These are phyloP conservation scores for Cossypha niveicapilla DNA, from an alignment of 2,797 vertebrate species.

Conservation along the genomic window DNA sequence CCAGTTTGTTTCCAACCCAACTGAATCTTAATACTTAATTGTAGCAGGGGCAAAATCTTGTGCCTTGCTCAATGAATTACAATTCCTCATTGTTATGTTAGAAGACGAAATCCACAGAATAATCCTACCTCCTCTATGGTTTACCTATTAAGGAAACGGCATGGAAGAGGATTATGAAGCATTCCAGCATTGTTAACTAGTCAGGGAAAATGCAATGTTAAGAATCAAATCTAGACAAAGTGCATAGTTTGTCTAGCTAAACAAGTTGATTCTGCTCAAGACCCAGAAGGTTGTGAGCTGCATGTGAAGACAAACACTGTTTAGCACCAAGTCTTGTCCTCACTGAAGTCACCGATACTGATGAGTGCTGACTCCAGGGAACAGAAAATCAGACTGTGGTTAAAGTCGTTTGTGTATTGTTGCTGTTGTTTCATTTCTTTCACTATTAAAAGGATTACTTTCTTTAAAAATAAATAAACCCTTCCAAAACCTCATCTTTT, in stretches of 20 bases:
- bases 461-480: background rate
- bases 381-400: background rate
- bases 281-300: background rate
- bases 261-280: background rate
- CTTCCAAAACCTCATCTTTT: background rate
- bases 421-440: background rate
- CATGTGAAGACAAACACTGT: background rate
- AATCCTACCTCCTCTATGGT: conserved; percentile 78
- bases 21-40: background rate
- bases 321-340: background rate
- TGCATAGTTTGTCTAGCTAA: background rate
- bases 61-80: background rate
- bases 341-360: background rate
- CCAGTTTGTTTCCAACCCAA: background rate
- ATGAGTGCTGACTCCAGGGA: background rate
- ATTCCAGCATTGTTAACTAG: conserved; percentile 89
- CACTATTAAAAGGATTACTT: background rate
- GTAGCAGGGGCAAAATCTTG: background rate
- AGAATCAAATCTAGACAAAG: background rate
- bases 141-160: conserved; percentile 72
- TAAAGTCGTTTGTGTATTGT: background rate
- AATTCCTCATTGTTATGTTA: background rate
- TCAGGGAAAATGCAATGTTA: conserved; percentile 9
- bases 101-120: background rate
- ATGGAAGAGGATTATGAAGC: conserved; percentile 74